These are phyloP conservation scores for Solea senegalensis DNA, from an alignment of 2,113 vertebrate species.

Conservation along the genomic window DNA sequence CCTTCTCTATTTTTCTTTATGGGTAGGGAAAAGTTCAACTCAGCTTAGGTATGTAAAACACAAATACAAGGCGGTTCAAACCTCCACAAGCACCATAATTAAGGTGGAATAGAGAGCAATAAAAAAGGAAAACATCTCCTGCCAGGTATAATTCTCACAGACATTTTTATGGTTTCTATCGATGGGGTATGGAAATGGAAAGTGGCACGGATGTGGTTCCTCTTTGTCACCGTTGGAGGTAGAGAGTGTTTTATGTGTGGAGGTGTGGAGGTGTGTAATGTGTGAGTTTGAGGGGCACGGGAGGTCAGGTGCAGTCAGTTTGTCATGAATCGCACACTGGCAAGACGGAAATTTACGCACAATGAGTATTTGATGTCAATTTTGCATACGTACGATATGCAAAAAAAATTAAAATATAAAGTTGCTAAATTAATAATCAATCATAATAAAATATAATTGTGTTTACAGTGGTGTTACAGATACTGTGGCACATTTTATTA, in stretches of 20 bases:
- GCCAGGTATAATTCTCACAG: constrained; percentile 55
- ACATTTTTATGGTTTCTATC: constrained; percentile 59
- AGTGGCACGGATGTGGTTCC: constrained; percentile 32
- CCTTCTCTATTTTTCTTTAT: constrained; percentile 25
- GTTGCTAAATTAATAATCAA: too few species aligned
- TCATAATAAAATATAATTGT: too few species aligned
- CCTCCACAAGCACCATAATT: constrained; percentile 56
- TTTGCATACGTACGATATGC: too few species aligned
- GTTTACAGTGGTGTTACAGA: too few species aligned
- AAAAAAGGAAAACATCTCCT: constrained; percentile 51
- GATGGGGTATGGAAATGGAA: constrained; percentile 52
- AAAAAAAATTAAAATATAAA: too few species aligned
- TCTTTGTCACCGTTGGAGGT: constrained; percentile 30
- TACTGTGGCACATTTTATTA: too few species aligned
- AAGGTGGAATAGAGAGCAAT: constrained; percentile 53
- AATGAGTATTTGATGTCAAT: background rate
- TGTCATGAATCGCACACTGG: constrained; percentile 21
- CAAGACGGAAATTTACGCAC: constrained; percentile 56
- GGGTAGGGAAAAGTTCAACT: constrained; percentile 36
- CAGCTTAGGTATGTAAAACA: constrained; percentile 58
- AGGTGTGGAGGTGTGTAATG: constrained; percentile 33
- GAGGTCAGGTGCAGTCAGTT: constrained; percentile 45
- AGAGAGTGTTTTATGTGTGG: constrained; percentile 21
- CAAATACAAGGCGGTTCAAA: constrained; percentile 50
- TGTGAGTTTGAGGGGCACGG: constrained; percentile 39